Evolutionary conservation across 2,113 vertebrate species (phyloP).

Genomic region (Pholis gunnellus): DNA sequence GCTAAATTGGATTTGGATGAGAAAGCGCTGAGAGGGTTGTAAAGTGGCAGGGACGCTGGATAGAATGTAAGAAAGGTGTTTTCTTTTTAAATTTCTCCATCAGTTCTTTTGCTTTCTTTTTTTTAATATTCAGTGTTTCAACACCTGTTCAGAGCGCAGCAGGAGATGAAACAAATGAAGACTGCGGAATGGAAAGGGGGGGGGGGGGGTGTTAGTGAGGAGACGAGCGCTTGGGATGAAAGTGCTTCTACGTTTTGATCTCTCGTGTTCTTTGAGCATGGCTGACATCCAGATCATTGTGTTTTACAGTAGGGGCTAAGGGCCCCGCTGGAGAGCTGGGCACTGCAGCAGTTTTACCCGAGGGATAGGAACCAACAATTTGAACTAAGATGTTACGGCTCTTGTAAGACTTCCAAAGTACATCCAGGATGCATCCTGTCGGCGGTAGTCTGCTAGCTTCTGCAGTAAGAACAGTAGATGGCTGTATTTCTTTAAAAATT

Average conservation of each 20-base stretch:
- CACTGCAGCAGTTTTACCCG: conserved; percentile 1
- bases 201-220: not conserved
- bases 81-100: conserved; percentile 38
- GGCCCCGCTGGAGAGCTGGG: conserved; percentile 19
- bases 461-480: not conserved
- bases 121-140: conserved; percentile 48
- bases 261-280: conserved; percentile 25
- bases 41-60: conserved; percentile 60
- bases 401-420: not conserved
- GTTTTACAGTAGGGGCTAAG: conserved; percentile 25
- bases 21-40: conserved; percentile 74
- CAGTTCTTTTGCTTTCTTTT: conserved; percentile 20
- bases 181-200: not conserved
- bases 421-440: not conserved
- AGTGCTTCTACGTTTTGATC: conserved; percentile 53
- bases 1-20: conserved; percentile 80
- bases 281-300: conserved; percentile 33
- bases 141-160: conserved; percentile 57
- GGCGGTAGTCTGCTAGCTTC: not conserved
- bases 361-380: conserved; percentile 3
- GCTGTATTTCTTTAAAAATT: not conserved
- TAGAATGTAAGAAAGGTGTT: conserved; percentile 46
- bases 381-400: conserved; percentile 21
- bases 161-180: conserved; percentile 61
- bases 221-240: conserved; percentile 12